These are phyloP conservation scores for Buphagus erythrorhynchus DNA, from an alignment of 2,797 vertebrate species.

Conservation along the genomic window DNA sequence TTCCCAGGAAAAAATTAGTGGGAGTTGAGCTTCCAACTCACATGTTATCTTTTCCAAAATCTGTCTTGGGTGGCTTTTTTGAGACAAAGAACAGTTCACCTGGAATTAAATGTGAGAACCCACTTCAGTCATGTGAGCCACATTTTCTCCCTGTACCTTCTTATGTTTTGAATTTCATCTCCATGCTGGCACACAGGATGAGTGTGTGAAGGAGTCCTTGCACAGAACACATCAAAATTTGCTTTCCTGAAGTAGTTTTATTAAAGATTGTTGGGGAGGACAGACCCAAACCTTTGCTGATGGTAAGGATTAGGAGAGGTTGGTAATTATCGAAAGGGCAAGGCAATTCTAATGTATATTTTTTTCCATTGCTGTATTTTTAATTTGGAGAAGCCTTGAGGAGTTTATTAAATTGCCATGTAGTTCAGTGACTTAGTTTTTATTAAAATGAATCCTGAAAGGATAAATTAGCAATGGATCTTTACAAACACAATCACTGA, in stretches of 20 bases:
- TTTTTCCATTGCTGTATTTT: not conserved
- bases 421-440: not conserved
- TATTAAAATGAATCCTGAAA: not conserved
- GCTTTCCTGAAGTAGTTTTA: not conserved
- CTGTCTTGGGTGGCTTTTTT: not conserved
- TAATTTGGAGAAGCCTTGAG: not conserved
- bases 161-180: not conserved
- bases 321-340: not conserved
- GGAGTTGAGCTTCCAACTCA: constrained; percentile 30
- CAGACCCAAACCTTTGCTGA: not conserved
- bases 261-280: not conserved
- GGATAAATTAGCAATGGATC: not conserved
- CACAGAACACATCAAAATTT: not conserved
- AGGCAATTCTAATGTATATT: not conserved
- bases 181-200: not conserved
- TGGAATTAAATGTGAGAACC: not conserved
- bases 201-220: not conserved
- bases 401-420: not conserved
- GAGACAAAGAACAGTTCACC: not conserved
- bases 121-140: not conserved
- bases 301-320: not conserved
- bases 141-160: not conserved
- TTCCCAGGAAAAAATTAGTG: not conserved
- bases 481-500: not conserved
- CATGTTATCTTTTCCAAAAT: not conserved